Base-by-base conservation (phyloP, 2,797 vertebrate species). In the Toxotes lorentzi region DNA sequence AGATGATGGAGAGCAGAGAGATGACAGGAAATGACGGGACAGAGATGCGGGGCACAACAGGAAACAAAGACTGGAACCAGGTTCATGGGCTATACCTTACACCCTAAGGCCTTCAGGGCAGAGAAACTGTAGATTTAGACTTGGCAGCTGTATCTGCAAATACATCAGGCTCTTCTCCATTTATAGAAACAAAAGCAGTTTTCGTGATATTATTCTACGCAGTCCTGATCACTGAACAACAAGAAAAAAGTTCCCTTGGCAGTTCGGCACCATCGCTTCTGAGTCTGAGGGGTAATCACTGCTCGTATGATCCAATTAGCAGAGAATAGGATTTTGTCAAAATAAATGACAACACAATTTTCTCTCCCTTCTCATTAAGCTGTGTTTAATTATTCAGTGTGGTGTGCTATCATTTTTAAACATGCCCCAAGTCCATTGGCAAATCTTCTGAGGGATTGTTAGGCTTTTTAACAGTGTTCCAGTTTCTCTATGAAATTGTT, bases 291-390 rank as follows among this genome's bases (percentile, higher is more conserved):
- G 34, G 21, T 76, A 82, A 89, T 90, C 51, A 60, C 69, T 67
- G 56, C 48, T 83, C 69, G 51, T 65, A 62, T 62, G 71, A 80
- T 85, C 78, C 75, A 86, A 74, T 89, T 86, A 88, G 56, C 70
- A 82, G 53, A 79, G 67, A 89, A 78, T 74, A 43, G 67, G 76
- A 86, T 85, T 86, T 78, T 76, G 78, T 64, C 76, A 73, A 73
- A 89, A 73, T 85, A 79, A 85, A 79, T 78, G 73, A 89, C 87
- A 79, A 83, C 61, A 75, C 50, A 81, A 32, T 71, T 85, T 63
- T 76, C 70, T 83, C 60, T 80, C 38, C 32, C 0, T 71, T 78
- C 73, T 84, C 77, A 79, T 88, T 86, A 84, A 78, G 56, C 59
- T 71, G 64, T 84, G 53, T 85, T 88, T 69, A 88, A 86, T 83